phyloP scores from a whole-genome alignment of 2,113 vertebrate genomes.

The Suncus etruscus region DNA sequence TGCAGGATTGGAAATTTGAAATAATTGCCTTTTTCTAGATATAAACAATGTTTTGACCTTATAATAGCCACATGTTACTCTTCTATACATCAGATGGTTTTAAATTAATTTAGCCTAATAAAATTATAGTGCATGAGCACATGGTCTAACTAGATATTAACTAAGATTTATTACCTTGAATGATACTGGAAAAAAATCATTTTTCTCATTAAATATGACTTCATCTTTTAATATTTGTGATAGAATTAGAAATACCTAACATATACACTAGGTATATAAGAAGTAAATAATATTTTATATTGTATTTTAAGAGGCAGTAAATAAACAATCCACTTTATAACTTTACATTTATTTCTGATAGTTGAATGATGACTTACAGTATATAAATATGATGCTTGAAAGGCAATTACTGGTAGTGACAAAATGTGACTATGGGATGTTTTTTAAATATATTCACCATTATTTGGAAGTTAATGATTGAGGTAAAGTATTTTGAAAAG shows the following conservation, averaged over 20 bases:
- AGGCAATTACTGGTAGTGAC: not conserved
- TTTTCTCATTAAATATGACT: too few relatives aligned
- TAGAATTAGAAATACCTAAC: not conserved
- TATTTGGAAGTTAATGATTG: conserved; percentile 4
- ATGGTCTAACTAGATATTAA: too few relatives aligned
- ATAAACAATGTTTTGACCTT: too few relatives aligned
- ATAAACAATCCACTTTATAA: not conserved
- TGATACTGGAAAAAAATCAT: too few relatives aligned
- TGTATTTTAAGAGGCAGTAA: not conserved
- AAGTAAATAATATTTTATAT: conserved; percentile 4
- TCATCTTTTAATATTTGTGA: not conserved
- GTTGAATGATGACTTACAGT: not conserved
- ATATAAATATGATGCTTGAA: not conserved
- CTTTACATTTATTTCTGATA: not conserved
- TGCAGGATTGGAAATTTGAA: too few relatives aligned
- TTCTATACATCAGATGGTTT: too few relatives aligned
- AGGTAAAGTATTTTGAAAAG: conserved; percentile 1
- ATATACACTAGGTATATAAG: not conserved
- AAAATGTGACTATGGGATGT: not conserved
- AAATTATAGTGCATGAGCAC: too few relatives aligned
- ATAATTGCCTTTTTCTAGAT: too few relatives aligned
- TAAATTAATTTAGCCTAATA: too few relatives aligned
- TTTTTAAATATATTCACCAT: not conserved
- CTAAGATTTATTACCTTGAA: too few relatives aligned
- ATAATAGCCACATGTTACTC: too few relatives aligned